A percentile compares a stretch with the other conserved stretches of the same genome.
Conservation (phyloP, 2,797 vertebrate genomes). For the Cheirogaleus major region DNA sequence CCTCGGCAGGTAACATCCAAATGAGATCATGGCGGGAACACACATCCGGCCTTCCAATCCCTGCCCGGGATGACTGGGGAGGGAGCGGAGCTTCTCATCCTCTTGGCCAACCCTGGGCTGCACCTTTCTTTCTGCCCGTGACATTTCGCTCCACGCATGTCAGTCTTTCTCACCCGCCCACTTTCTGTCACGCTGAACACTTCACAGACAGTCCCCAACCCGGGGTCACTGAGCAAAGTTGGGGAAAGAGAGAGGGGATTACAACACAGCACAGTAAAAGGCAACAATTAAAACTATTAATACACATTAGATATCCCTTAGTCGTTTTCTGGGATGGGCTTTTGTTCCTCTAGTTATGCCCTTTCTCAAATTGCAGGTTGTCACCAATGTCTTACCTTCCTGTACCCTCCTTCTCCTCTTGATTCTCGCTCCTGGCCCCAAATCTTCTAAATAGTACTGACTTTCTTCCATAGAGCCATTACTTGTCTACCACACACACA, state of each 20-base stretch:
- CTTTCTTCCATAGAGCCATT: not conserved
- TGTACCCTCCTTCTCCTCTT: not conserved
- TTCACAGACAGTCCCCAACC: not conserved
- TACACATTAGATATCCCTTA: not conserved
- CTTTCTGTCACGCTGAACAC: not conserved
- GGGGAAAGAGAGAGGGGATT: not conserved
- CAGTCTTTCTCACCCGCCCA: not conserved
- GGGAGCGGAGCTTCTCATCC: not conserved
- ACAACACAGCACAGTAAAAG: not conserved
- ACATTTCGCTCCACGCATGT: not conserved
- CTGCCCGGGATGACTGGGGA: no score
- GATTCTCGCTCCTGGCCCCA: not conserved
- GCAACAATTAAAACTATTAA: not conserved
- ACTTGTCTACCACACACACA: not conserved
- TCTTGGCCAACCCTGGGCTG: not conserved
- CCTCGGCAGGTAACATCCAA: not conserved
- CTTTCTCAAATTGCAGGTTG: not conserved
- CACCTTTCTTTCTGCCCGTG: not conserved
- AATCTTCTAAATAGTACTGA: not conserved
- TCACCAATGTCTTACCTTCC: not conserved
- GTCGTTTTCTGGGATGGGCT: not conserved
- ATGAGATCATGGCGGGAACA: not conserved
- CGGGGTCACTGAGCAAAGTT: not conserved
- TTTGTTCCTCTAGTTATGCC: not conserved
- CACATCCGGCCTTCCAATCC: not conserved